Evolutionary conservation across 2,113 vertebrate species (phyloP), one percentile per base, ranked within the genome.

Genomic region (Fulmarus glacialis): DNA sequence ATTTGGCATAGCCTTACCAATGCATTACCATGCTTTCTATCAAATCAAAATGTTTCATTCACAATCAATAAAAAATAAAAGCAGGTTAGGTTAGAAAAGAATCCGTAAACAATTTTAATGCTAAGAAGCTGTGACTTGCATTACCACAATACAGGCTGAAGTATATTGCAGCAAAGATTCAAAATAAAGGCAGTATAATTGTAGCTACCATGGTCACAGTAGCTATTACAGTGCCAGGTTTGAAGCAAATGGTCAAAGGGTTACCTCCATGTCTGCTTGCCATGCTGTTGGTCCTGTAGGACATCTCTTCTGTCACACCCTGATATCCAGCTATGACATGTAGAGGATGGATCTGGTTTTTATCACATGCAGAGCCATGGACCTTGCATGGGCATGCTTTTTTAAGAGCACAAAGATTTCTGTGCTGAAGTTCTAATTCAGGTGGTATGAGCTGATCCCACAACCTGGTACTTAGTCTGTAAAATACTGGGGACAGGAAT

Each of bases 21-120:
- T 72, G 29, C 45, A 36, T 75, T 95, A 36, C 67, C n/a, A 53
- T 85, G 73, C 86, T 77, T 82, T 90, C 58, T 38, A 78, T 73
- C 34, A 91, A 91, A 93, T 91, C 58, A 92, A 96, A 97, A 63
- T 38, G 27, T 60, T 96, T 96, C 64, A 81, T 94, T 88, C 58
- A 5, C 73, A 93, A 74, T 42, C 64, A 24, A 34, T 83, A 58
- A 96, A 87, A 91, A 42, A 64, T 32, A 92, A 82, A 89, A 82
- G 0, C 24, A 52, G 32, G 16, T 47, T 45, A 68, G 20, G 23
- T 75, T 73, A 75, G 38, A 72, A 95, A 87, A 58, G 23, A 93
- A 92, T 45, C 27, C 0, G 0, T 75, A 82, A 93, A 86, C 8
- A 64, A 53, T 53, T 94, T 84, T 22, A 48, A 67, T n/a, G 68